Base-by-base conservation (phyloP, 1,140 invertebrate species). In the Acyrthosiphon pisum region DNA sequence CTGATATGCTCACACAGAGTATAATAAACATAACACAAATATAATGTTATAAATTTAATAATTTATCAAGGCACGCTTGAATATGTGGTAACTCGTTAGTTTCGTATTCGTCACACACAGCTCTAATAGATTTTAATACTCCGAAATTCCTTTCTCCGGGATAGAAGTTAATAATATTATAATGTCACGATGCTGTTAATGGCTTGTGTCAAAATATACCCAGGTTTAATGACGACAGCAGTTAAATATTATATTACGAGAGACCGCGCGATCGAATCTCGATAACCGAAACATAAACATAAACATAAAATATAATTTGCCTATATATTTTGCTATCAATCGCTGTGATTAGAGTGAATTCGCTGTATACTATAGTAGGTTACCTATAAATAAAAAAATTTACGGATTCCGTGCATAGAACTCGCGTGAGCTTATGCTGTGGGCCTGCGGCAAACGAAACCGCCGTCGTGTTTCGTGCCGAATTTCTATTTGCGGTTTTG, bases 401-500 rank as follows among this genome's bases (percentile, higher is more conserved):
- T 18, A 76, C 60, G 6, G 30, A 76, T n/a, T 76, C 60, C 60
- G 60, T 76, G 60, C 14, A 35, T 6, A n/a, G 60, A 76, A 35
- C 60, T 76, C 14, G 60, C 30, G 60, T 76, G 60, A 76, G 30
- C 14, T 76, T 76, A 18, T 20, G 60, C 2, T n/a, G 41, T 41
- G 41, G 41, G 41, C 41, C 41, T 41, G 60, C 30, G 30, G 30
- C 14, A 68, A 68, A 68, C 30, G 60, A 68, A n/a, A n/a, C 60
- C 60, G 60, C 60, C 35, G 81, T 23, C 41, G 83, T 41, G 83
- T 84, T 84, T 84, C 37, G 37, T 84, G 83, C 23, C 83, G 83
- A 84, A 84, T 84, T 84, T 84, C 83, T 84, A 84, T 84, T 84
- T 84, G 81, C 37, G 81, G 81, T 83, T 84, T 84, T 26, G 41